A percentile compares a stretch with the other conserved stretches of the same genome.
Evolutionary conservation across 2,113 vertebrate species (phyloP).

Genomic region (Dinomys branickii): DNA sequence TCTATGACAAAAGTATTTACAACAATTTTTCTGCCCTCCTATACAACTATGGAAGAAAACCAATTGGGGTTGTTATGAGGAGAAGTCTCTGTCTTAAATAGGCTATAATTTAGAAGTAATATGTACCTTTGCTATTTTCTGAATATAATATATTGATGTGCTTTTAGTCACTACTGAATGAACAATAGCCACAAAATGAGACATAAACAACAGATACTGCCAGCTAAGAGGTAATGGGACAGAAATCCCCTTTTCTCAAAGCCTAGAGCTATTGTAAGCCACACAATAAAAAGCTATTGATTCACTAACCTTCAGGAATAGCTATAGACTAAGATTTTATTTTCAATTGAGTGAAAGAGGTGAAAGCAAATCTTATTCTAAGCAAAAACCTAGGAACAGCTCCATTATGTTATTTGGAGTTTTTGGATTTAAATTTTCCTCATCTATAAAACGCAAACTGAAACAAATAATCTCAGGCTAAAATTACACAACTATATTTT

Average conservation of each 20-base stretch:
- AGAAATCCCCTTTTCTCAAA: not conserved
- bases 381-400: not conserved
- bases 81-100: not conserved
- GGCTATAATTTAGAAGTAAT: not conserved
- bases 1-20: not conserved
- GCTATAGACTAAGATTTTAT: not conserved
- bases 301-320: not conserved
- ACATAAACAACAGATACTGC: not conserved
- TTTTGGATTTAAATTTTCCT: not conserved
- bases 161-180: not conserved
- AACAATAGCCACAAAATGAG: not conserved
- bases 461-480: not conserved
- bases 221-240: not conserved
- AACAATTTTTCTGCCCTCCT: not conserved
- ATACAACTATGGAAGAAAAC: not conserved
- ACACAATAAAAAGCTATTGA: constrained; percentile 26
- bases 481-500: not conserved
- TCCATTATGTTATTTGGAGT: not conserved
- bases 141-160: not conserved
- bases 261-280: not conserved
- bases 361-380: not conserved
- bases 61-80: not conserved
- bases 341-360: not conserved
- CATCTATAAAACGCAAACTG: not conserved
- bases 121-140: not conserved